Base-by-base conservation (phyloP, 2,888 invertebrate genomes). In the Drosophila rubida region DNA sequence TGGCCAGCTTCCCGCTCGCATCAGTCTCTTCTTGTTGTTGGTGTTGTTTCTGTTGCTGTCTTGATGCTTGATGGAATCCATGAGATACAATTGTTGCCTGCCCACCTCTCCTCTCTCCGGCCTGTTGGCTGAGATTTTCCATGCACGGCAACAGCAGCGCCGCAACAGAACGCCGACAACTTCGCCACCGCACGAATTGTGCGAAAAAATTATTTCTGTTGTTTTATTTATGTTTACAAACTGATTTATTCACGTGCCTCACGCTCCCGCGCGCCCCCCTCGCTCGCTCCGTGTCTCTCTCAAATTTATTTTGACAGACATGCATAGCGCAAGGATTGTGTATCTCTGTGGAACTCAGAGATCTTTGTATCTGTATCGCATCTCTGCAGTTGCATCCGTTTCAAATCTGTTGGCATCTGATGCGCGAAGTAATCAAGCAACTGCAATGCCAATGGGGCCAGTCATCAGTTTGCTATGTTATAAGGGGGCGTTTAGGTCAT, bases 191-290 rank as follows among this genome's bases (percentile, higher is more conserved):
- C 75, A 51, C 60, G 66, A 78, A 70, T 69, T 72, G 72, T 74
- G 83, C 78, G 60, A 71, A 80, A 69, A 70, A 44, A 67, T 77
- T 65, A 78, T 76, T 80, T 81, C 70, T 75, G 75, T 78, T 80
- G 68, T 72, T 80, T 85, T 83, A 85, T 85, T 83, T 85, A 80
- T 83, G 86, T 83, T 82, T 75, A 85, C 80, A 82, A 75, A 78
- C 82, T 82, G 82, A 82, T 82, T 84, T 82, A 82, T 82, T 78
- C 75, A 64, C 75, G 57, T 30, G 67, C 14, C 42, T 2, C 30
- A 9, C 39, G 9, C 8, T n/a, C 19, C 30, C 27, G 2, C 2
- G 19, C n/a, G 13, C 3, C n/a, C 4, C 25, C n/a, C 6, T 2
- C 8, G n/a, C n/a, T 16, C 23, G 1, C 2, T 14, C 19, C 30